Evolutionary conservation across 2,797 vertebrate genomes (phyloP), one percentile per base, ranked within the genome.

Genomic region (Euphonia xanthogaster): DNA sequence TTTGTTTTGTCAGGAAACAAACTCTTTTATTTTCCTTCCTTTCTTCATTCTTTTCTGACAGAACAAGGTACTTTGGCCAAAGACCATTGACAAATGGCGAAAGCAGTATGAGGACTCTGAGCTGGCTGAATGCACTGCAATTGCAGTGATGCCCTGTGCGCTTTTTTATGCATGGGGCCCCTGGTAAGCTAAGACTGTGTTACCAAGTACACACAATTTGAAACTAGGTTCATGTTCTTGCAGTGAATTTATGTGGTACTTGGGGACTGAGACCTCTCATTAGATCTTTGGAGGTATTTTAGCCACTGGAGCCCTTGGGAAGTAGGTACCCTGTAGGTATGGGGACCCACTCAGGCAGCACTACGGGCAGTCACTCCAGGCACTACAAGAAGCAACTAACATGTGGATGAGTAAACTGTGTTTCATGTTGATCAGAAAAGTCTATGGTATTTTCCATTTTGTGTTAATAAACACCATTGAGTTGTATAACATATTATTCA

Each of bases 211-310:
- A 27, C 2, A 10, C 3, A 24, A 20, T 33, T 45, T 58, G 62
- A 60, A 80, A 63, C 7, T 2, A 18, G 44, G 11, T 44, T n/a
- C 18, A 23, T 39, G 12, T 77, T 74, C 81, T 75, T 60, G 12
- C 44, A 48, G 17, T 35, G 23, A 31, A 24, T 74, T 74, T 72
- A 18, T 9, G 3, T 6, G 9, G 4, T 24, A 27, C 14, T 33
- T 87, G 28, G 14, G 40, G 16, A 70, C 20, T 1, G 0, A 35
- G 23, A 54, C 22, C 13, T 88, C 57, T 31, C 0, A 0, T 45
- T 48, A 47, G 9, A 11, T 57, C 24, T 83, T 67, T 31, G 25
- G 22, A 60, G 47, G 10, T 39, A 28, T 68, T 88, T 73, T 62
- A 68, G 27, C 6, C 17, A 44, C 28, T 62, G 31, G 21, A 62